Evolutionary conservation across 1,140 invertebrate genomes (phyloP).

Genomic region (Temnothorax longispinosus): DNA sequence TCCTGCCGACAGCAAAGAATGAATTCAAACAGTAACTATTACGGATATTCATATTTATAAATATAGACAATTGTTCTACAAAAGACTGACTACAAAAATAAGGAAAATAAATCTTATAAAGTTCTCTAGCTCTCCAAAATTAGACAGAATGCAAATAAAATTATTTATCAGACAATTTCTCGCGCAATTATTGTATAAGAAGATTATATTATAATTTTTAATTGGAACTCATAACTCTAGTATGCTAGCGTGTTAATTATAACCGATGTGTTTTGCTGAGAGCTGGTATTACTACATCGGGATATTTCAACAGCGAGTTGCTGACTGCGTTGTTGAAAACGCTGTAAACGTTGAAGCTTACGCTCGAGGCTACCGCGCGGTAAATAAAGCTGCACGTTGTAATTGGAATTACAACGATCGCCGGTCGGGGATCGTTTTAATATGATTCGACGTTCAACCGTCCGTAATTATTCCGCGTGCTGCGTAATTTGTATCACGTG

Average conservation of each 20-base stretch:
- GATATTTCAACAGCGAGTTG: constrained; percentile 63
- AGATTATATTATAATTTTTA: constrained; percentile 56
- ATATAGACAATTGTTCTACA: neutral
- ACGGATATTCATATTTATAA: neutral
- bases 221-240: constrained; percentile 3
- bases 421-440: constrained; percentile 44
- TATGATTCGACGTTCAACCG: constrained; percentile 51
- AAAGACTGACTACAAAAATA: neutral
- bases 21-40: neutral
- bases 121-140: neutral
- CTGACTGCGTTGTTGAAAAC: constrained; percentile 53
- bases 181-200: constrained; percentile 1
- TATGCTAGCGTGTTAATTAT: constrained; percentile 41
- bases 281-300: constrained; percentile 25
- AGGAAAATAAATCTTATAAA: neutral
- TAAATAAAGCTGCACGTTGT: constrained; percentile 65
- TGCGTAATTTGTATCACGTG: constrained; percentile 55
- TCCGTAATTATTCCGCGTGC: constrained; percentile 56
- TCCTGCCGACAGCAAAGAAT: neutral
- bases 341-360: constrained; percentile 49
- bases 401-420: constrained; percentile 62
- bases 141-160: neutral
- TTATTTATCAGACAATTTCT: neutral
- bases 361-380: constrained; percentile 32
- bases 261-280: constrained; percentile 33